Base-by-base conservation (phyloP, 23 tunicate species). In the Trididemnum nubilum region DNA sequence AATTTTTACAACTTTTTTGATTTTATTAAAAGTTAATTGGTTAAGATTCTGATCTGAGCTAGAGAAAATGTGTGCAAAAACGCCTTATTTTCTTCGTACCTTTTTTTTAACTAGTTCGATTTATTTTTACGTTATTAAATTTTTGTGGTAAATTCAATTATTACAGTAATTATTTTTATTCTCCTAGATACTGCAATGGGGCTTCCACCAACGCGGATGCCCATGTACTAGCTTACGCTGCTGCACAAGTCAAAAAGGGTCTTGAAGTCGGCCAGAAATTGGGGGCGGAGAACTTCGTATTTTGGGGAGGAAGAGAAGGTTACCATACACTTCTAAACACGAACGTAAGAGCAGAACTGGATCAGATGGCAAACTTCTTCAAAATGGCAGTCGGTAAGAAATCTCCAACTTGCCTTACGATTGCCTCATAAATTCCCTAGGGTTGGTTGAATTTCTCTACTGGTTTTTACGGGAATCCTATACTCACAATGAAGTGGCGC, bases 231-330 rank as follows among this genome's bases (percentile, higher is more conserved):
- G 98, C 98, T 0, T 93, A 93, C 50, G 98, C 98, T 9, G 98
- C 89, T 1, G 98, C 98, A 1, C 98, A 93, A 38, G 98, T 93
- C 26, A 93, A 93, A 63, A 93, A 93, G 38, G 85, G 88, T 64
- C 61, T 93, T 2, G 98, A 93, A 32, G 73, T 93, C 39, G 98
- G 86, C 18, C 83, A 83, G 69, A 93, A 93, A 64, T 44, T 93
- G 70, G 98, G 93, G 18, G 92, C 98, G 0, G 98, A 93, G 35
- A 93, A 93, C 78, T 93, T 93, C 30, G 98, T 93, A 27, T 93
- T 93, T 50, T 93, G 98, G 98, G 98, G 98, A 34, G 98, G 98
- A 5, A 50, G 98, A 33, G 98, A 93, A 40, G 98, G 98, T 7
- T 93, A 93, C 67, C 87, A 87, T 64, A 80, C 98, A 0, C 72